Evolutionary conservation across 2,113 vertebrate genomes (phyloP).

Genomic region (Machaerirhynchus nigripectus): DNA sequence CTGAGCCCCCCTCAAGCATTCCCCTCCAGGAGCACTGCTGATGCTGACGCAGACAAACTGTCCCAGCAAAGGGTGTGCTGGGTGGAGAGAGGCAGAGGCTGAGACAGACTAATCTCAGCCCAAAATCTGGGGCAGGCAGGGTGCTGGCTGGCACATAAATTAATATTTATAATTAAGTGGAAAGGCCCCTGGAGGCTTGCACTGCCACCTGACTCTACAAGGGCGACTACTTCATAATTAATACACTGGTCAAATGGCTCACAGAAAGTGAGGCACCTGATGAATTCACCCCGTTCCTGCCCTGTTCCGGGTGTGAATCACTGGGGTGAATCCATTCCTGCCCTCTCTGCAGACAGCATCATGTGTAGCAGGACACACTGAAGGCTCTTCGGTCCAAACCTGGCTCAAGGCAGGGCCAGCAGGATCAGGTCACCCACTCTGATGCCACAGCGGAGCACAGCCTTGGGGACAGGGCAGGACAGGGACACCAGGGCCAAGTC

Average conservation of each 20-base stretch:
- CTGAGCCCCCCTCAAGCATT: not conserved
- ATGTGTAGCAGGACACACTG: accelerated
- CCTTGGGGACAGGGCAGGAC: not conserved
- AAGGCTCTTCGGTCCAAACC: not conserved
- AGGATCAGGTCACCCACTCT: accelerated
- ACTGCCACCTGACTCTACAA: conserved; percentile 1
- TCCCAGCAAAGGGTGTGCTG: not conserved
- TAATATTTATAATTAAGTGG: conserved; percentile 58
- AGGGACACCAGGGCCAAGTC: not conserved
- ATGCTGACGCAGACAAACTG: not conserved
- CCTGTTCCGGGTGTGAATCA: not conserved
- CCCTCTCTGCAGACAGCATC: not conserved
- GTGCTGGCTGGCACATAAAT: conserved; percentile 16
- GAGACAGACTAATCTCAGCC: not conserved
- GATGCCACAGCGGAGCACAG: not conserved
- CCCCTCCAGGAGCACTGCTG: not conserved
- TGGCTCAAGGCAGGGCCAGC: accelerated
- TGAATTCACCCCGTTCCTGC: not conserved
- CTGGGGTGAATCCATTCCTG: not conserved
- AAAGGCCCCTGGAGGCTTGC: conserved; percentile 34
- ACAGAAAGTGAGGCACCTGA: not conserved
- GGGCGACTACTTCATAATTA: conserved; percentile 45
- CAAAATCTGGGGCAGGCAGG: conserved; percentile 31
- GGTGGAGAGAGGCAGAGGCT: not conserved
- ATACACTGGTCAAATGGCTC: conserved; percentile 23